These are phyloP conservation scores for Malthinus seriepunctatus DNA, from an alignment of 2,888 invertebrate genomes.

Conservation along the genomic window DNA sequence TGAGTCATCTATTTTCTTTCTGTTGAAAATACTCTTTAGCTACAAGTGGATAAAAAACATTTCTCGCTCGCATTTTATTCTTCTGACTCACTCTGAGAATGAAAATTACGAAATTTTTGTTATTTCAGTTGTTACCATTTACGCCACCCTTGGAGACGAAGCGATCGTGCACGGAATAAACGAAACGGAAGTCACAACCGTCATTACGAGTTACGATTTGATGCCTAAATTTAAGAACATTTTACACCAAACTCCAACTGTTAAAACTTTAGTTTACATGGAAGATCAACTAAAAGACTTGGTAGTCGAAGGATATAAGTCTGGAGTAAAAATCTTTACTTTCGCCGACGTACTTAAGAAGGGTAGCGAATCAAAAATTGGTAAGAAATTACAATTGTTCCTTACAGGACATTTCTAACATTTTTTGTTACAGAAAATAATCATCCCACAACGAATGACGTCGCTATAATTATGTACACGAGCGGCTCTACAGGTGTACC, in stretches of 20 bases:
- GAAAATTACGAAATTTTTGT: conserved; percentile 2
- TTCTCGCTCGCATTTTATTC: too few relatives aligned
- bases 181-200: conserved; percentile 92
- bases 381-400: conserved; percentile 38
- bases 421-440: conserved; percentile 56
- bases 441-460: conserved; percentile 73
- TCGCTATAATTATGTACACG: conserved; percentile 98
- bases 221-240: conserved; percentile 87
- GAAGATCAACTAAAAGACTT: conserved; percentile 82
- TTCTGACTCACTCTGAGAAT: too few relatives aligned
- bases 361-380: conserved; percentile 56
- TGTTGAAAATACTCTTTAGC: too few relatives aligned
- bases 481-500: conserved; percentile 96
- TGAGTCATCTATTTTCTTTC: too few relatives aligned
- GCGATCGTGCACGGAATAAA: conserved; percentile 96
- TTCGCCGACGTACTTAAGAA: conserved; percentile 72
- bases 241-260: conserved; percentile 70
- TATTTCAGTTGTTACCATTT: conserved; percentile 84
- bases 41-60: too few relatives aligned
- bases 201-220: conserved; percentile 91
- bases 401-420: too few relatives aligned
- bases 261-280: conserved; percentile 83
- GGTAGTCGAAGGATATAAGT: conserved; percentile 71
- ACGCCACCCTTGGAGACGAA: conserved; percentile 95
- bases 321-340: conserved; percentile 71